Base-by-base conservation (phyloP, 2,888 invertebrate genomes). In the Aphodius granarius region DNA sequence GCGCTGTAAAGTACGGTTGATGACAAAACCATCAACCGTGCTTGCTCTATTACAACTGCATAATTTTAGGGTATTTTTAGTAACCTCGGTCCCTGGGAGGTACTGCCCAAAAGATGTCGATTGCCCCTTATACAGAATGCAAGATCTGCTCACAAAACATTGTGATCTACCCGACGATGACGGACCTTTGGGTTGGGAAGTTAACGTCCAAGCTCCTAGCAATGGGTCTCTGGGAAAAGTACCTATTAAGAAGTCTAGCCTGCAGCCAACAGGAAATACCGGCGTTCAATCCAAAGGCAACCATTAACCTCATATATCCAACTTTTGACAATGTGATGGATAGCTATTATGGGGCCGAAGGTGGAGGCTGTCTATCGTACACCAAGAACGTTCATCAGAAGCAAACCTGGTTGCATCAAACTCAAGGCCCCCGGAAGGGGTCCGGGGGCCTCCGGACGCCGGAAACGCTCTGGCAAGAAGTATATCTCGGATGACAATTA, bases 281-380 rank as follows among this genome's bases (percentile, higher is more conserved):
- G 17, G 88, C 89, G 18, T 86, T 88, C 73, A 85, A 88, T 79
- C 90, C 92, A 0, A 86, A 87, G 22, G 90, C 92, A 21, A 90
- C 90, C 74, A 88, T 93, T 85, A 86, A 81, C 78, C 62, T 87
- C 22, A 88, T 97, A 68, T 97, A 93, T 86, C 97, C 97, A 0
- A 91, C 92, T 71, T 90, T 92, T 83, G 91, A 93, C n/a, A 96
- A 98, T 88, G 97, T 98, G 0, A 89, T 92, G 63, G 89, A 88
- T 2, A 96, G 97, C 78, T 93, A 95, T 83, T 97, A 97, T 85
- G 95, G 95, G 0, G 89, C 94, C 71, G 88, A 92, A 63, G 97
- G 96, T 5, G 97, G 97, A 0, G 95, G 94, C 0, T 97, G 97
- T 82, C 88, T 99, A 3, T 98, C 98, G 0, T 99, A 99, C 78